Evolutionary conservation across 2,888 invertebrate genomes (phyloP), one percentile per base, ranked within the genome.

Genomic region (Thelaira solivaga): DNA sequence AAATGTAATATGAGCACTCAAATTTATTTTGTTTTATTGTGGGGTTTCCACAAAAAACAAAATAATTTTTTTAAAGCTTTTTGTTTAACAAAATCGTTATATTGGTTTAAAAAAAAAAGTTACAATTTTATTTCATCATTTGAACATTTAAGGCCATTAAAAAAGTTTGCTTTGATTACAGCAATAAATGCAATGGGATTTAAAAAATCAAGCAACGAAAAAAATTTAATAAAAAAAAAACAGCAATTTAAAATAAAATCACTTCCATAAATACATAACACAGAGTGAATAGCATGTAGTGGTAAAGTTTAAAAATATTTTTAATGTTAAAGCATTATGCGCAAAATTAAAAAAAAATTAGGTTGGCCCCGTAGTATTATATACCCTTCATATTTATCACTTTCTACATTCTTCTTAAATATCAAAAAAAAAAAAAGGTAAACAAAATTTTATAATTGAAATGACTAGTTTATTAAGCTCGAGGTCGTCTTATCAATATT

Each of bases 151-250:
- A 71, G 51, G 59, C 65, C 64, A 74, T 78, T 74, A 78, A 74
- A 78, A 78, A 74, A 78, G 69, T 74, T 78, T 78, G 69, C 65
- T 78, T 78, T 71, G 78, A 78, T 78, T 78, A 65, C 74, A 65
- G 61, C 45, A 73, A 77, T 74, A 78, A 74, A 65, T 65, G 74
- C 53, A 61, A n/a, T 47, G 61, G 59, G 74, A 78, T 41, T 51
- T 61, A 29, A 61, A 64, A 45, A 29, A 29, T n/a, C n/a, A 26
- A 53, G 1, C 5, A 41, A 7, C 1, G 34, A 51, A 51, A 67
- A n/a, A 34, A 45, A 67, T 11, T 29, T 59, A 59, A 74, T 43
- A 41, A 49, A 26, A 49, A 20, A 55, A 41, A 73, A 43, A 18
- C 22, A 65, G 53, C 31, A 22, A 47, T 34, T 34, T 18, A 18